Base-by-base conservation (phyloP, 1,140 invertebrate species). In the Mizuhopecten yessoensis region DNA sequence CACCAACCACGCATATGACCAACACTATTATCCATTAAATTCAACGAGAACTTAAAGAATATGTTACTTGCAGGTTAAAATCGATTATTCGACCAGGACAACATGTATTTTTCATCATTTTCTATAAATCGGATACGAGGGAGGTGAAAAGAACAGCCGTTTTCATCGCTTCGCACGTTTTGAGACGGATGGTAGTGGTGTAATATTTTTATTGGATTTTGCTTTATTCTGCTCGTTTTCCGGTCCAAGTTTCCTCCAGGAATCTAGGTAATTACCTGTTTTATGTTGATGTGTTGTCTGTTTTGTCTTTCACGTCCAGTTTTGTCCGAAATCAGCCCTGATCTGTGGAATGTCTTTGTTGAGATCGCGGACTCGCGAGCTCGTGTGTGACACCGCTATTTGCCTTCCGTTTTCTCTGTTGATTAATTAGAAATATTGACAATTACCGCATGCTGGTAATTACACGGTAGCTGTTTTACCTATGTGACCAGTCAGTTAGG, bases 101-200 rank as follows among this genome's bases (percentile, higher is more conserved):
- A 75, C 33, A 29, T 33, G n/a, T 33, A 20, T 57, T 49, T 57
- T 42, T 20, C 29, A 33, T 90, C 57, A 33, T 87, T 87, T 90
- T 90, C 23, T 88, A 90, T 57, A 57, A 88, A 86, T 87, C 39
- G 87, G 36, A 33, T 75, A 29, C 89, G 87, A 36, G 86, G 91
- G 91, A 36, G 91, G 87, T 90, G 49, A 92, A 90, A 20, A 33
- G 45, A 92, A 92, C 57, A 88, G 89, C 87, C 57, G 34, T 57
- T 90, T 39, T 88, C 91, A 90, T 90, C 91, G 89, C 87, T 87
- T 89, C 89, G 91, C 91, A 92, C 91, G 91, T 92, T 92, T 92
- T 89, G 88, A 92, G 87, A 90, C 90, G 91, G 89, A 90, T 88
- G 89, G 86, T 87, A 90, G 88, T 87, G 42, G 89, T 75, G 86